Evolutionary conservation across 2,113 vertebrate genomes (phyloP).

Genomic region (Pampusana beccarii): DNA sequence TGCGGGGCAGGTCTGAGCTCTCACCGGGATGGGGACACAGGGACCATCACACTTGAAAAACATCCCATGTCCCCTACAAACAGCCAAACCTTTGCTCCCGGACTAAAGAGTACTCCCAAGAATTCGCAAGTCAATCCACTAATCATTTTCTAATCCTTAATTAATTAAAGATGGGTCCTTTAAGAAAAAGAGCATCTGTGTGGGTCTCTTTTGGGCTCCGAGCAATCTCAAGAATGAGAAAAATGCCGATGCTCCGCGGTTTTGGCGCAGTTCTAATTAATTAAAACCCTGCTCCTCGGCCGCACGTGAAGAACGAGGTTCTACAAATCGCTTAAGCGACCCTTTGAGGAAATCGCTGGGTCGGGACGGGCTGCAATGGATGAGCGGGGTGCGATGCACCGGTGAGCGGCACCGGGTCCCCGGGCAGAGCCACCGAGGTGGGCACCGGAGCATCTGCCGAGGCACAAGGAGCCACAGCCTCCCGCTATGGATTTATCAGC

Average conservation of each 20-base stretch:
- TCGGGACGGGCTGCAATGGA: neutral
- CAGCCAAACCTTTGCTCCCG: neutral
- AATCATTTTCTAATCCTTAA: slow-evolving; percentile 15
- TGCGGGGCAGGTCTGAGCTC: neutral
- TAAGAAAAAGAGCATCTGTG: slow-evolving; percentile 18
- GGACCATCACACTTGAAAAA: neutral
- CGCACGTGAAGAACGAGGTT: neutral
- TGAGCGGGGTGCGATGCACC: neutral
- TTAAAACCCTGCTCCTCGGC: neutral
- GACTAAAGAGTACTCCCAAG: neutral
- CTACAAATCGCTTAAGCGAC: neutral
- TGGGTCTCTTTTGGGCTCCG: neutral
- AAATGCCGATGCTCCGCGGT: neutral
- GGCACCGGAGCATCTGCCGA: neutral
- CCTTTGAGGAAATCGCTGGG: neutral
- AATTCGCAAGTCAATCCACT: neutral
- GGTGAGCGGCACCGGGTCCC: neutral
- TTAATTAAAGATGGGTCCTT: slow-evolving; percentile 49
- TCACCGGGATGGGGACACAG: accelerated
- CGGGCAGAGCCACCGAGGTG: neutral
- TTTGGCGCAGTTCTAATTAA: neutral
- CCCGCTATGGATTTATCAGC: neutral
- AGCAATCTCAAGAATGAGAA: slow-evolving; percentile 63
- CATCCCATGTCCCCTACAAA: neutral
- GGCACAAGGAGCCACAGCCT: neutral